Conservation (phyloP, 2,888 invertebrate species). For the Melipona beecheii region DNA sequence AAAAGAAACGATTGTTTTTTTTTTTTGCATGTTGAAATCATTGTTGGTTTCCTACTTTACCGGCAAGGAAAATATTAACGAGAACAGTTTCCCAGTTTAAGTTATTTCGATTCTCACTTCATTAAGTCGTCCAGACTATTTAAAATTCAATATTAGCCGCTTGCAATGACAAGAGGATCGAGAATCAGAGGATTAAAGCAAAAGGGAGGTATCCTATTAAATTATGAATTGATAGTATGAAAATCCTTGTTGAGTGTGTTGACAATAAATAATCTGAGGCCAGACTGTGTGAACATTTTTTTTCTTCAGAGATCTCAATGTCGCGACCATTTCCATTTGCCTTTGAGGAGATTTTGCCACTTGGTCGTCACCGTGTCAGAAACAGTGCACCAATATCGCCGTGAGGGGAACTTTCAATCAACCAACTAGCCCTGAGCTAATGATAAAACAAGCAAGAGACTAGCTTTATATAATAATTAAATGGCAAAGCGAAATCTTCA, state of each 20-base stretch:
- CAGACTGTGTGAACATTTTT: background rate
- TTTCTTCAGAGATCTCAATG: background rate
- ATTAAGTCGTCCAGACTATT: background rate
- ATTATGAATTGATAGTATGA: background rate
- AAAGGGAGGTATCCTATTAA: background rate
- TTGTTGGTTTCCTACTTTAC: background rate
- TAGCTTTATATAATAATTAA: conserved; percentile 1
- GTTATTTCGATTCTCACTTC: background rate
- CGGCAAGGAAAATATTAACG: background rate
- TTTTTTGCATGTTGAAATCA: background rate
- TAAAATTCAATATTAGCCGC: background rate
- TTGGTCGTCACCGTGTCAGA: conserved; percentile 14
- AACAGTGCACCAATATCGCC: conserved; percentile 7
- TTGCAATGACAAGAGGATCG: background rate
- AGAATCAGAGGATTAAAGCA: background rate
- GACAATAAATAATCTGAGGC: background rate
- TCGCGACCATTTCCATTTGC: background rate
- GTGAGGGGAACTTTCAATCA: conserved; percentile 32
- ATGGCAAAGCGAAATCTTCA: background rate
- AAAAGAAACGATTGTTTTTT: background rate
- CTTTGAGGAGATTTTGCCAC: background rate
- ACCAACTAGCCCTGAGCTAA: background rate
- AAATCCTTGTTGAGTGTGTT: too few relatives aligned
- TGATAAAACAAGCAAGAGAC: background rate
- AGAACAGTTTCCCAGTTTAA: background rate